Base-by-base conservation (phyloP, 2,888 invertebrate genomes). In the Phengaris arion region DNA sequence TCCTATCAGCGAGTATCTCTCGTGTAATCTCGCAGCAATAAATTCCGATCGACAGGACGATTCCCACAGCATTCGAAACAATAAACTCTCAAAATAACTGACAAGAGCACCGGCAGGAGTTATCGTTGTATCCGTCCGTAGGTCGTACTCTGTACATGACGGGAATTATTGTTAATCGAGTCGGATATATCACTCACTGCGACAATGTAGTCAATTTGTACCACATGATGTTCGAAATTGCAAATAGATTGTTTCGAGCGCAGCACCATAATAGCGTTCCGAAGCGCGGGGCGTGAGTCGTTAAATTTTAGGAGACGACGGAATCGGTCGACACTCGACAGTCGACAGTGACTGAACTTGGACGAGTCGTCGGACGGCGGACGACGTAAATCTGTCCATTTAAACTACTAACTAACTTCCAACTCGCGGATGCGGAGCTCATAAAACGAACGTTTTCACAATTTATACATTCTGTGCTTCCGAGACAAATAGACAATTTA, bases 291-390 rank as follows among this genome's bases (percentile, higher is more conserved):
- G 52, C 70, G 51, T 12, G 70, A 22, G 54, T 72, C 72, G 72
- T 54, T 72, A 72, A 15, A 72, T 72, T 72, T 72, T 72, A 72
- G 72, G 13, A 22, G 72, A 8, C 72, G 70, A 51, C 69, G 51
- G 22, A 64, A 64, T 64, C 64, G 64, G 64, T 64, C 64, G 64
- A 64, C 64, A 45, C 64, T 64, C 64, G 64, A 59, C 59, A 59
- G 2, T 59, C 22, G 12, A 52, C 52, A 59, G 64, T 12, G 64
- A 35, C 64, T 45, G 64, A 64, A 64, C 35, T 64, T 7, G 13
- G 64, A 45, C 45, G 64, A 45, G 15, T 57, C 57, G 3, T 22
- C 15, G n/a, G 15, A 12, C 72, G 70, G 10, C 69, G 70, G 70
- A 51, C 15, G 70, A 70, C 70, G 15, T 70, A 70, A 70, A 15